Conservation (phyloP, 2,888 invertebrate genomes). For the Escarpia spicata region DNA sequence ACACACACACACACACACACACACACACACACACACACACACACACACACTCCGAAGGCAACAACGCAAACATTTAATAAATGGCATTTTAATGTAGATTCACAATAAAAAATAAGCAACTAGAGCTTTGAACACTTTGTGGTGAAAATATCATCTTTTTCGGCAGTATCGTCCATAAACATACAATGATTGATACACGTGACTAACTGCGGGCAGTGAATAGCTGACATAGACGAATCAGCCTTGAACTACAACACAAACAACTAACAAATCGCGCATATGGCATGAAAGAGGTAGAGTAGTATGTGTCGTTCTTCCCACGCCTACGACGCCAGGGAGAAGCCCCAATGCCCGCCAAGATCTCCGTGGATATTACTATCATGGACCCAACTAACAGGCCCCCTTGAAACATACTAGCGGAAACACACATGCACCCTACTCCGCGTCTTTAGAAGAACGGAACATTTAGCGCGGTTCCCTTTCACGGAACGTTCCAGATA, state of each 20-base stretch:
- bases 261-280: not conserved
- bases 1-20: too few relatives aligned
- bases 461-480: not conserved
- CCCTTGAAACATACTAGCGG: not conserved
- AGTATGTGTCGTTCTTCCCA: not conserved
- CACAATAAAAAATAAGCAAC: not conserved
- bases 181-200: not conserved
- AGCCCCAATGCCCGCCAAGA: not conserved
- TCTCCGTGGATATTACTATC: not conserved
- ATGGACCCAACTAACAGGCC: not conserved
- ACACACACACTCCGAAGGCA: not conserved
- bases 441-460: not conserved
- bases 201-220: not conserved
- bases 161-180: conserved; percentile 1
- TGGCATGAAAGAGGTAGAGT: conserved; percentile 13
- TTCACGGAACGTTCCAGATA: not conserved
- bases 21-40: not conserved
- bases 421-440: not conserved
- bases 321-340: not conserved
- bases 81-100: conserved; percentile 13
- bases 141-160: conserved; percentile 10
- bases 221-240: not conserved
- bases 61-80: not conserved
- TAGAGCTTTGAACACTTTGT: conserved; percentile 16
- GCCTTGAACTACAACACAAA: not conserved